Evolutionary conservation across 2,888 invertebrate species (phyloP), one percentile per base, ranked within the genome.

Genomic region (Amiota minor): DNA sequence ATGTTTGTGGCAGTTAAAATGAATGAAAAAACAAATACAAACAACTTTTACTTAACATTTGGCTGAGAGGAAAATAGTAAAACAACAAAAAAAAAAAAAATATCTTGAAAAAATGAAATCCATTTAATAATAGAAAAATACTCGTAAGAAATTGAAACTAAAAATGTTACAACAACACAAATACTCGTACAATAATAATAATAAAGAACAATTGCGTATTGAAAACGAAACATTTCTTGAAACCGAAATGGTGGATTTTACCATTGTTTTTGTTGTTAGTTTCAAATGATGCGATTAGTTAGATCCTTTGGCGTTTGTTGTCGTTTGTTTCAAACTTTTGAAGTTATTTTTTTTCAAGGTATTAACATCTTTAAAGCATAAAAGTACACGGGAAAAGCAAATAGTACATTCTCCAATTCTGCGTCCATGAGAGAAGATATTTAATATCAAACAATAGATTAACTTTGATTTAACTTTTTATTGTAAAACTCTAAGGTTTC

Each of bases 1-100:
- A 83, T 83, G 80, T 83, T 73, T 78, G 76, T 81, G 85, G 81
- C 85, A 83, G 83, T 73, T 74, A 77, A 84, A 84, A 83, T 80
- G 80, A 81, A 35, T 6, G 0, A 35, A 35, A 35, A 6, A 35
- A 35, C 2, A 35, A 35, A 2, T 0, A 35, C 35, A 35, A 83
- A 67, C 65, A 84, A 81, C 79, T 81, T 84, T 77, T 79, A 76
- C 75, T 79, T 79, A 81, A 77, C 82, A 84, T 83, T 83, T 81
- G 76, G 76, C 35, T 35, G 35, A 35, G 35, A 35, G 6, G 6
- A 35, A 35, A 23, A 3, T 23, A 23, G 1, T 1, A 3, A 23
- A 23, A 23, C 23, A 35, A 35, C 2, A 6, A 35, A 2, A 35
- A 6, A 35, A 35, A 35, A 6, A 35, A 6, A 35, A 35, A 35